Evolutionary conservation across 2,113 vertebrate genomes (phyloP).

Genomic region (Mesitornis unicolor): DNA sequence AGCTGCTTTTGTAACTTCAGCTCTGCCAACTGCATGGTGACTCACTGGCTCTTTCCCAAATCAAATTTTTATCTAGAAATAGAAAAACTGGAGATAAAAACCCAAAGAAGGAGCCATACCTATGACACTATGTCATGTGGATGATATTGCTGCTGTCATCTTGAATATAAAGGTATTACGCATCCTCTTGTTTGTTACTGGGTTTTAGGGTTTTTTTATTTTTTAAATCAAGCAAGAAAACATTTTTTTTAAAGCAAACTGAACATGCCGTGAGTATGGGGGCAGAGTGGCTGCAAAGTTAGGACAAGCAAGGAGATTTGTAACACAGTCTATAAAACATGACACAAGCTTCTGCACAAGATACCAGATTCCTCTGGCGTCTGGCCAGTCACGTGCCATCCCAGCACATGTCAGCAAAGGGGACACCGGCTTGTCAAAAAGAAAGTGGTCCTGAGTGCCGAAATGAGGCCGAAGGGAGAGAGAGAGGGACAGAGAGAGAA

Average conservation of each 20-base stretch:
- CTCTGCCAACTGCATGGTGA: background rate
- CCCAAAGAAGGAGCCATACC: background rate
- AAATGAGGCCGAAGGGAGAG: background rate
- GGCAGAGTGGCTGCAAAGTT: background rate
- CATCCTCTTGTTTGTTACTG: background rate
- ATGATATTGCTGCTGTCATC: background rate
- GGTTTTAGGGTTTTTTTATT: background rate
- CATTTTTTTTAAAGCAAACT: background rate
- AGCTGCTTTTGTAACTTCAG: background rate
- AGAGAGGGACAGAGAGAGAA: background rate
- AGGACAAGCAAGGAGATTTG: constrained; percentile 24
- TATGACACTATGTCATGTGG: background rate
- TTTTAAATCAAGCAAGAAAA: background rate
- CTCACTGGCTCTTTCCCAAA: background rate
- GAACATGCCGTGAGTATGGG: constrained; percentile 22
- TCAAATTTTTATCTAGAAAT: background rate
- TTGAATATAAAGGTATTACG: background rate
- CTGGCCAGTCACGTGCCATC: constrained; percentile 95
- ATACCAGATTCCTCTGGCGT: constrained; percentile 94
- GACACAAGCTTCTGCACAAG: constrained; percentile 28
- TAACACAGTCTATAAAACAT: background rate
- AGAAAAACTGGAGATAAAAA: background rate
- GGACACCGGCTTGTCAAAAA: constrained; percentile 93
- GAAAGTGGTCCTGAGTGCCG: constrained; percentile 86
- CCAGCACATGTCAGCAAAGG: constrained; percentile 91